These are phyloP conservation scores for Drosophila melanosoma DNA, from an alignment of 2,888 invertebrate genomes.

Conservation along the genomic window DNA sequence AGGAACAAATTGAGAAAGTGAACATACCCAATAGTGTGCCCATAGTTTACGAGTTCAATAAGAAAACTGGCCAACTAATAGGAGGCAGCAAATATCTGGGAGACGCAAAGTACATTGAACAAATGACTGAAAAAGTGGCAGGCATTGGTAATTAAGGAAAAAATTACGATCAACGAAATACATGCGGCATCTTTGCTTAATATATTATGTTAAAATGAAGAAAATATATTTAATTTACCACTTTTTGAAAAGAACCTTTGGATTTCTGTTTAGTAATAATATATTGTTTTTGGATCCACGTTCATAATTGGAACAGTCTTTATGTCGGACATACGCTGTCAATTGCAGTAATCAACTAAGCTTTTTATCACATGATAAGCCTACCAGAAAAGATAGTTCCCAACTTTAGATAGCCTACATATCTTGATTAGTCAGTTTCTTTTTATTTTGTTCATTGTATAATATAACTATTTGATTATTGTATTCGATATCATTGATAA, in stretches of 20 bases:
- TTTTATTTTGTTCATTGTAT: background rate
- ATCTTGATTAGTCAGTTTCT: background rate
- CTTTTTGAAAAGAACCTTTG: background rate
- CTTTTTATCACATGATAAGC: background rate
- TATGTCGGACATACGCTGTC: background rate
- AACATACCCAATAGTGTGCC: conserved; percentile 93
- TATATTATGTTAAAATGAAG: conserved; percentile 6
- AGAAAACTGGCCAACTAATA: conserved; percentile 88
- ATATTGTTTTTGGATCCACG: background rate
- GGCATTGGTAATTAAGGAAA: conserved; percentile 88
- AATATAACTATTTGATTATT: background rate
- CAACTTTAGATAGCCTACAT: background rate
- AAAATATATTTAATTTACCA: conserved; percentile 18
- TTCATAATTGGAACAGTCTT: background rate
- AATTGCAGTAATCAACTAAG: background rate
- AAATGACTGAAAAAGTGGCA: conserved; percentile 92
- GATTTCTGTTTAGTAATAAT: background rate
- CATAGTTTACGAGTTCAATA: conserved; percentile 91
- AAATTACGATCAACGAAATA: background rate
- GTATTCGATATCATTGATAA: conserved; percentile 1
- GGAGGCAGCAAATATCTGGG: conserved; percentile 91
- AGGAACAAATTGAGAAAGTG: conserved; percentile 90
- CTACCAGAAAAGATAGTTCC: background rate
- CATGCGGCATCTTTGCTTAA: background rate
- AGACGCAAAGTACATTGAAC: conserved; percentile 91